phyloP scores from a whole-genome alignment of 2,113 vertebrate genomes.

The Dendrocopos noguchii region DNA sequence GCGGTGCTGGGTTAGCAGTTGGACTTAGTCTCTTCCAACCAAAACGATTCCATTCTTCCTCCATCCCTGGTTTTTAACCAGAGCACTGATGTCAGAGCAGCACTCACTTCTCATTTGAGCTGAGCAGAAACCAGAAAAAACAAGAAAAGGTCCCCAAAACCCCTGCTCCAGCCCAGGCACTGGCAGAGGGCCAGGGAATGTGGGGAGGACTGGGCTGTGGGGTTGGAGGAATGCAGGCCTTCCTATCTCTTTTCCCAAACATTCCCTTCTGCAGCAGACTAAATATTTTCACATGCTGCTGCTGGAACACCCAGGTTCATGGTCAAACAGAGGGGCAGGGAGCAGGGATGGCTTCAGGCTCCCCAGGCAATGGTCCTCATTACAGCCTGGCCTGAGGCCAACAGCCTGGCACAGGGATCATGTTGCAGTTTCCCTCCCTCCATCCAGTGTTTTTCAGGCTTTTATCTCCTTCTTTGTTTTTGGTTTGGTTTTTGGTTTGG shows the following conservation, averaged over 20 bases:
- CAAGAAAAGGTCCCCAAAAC: not conserved
- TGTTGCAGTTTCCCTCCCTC: not conserved
- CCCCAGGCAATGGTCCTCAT: not conserved
- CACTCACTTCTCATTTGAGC: fast-evolving
- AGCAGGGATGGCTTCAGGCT: not conserved
- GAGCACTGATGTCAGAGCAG: not conserved
- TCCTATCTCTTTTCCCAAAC: constrained; percentile 60
- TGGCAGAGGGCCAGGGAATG: not conserved
- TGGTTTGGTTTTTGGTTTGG: not conserved
- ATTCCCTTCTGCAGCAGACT: constrained; percentile 53
- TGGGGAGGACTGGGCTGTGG: not conserved
- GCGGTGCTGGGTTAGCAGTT: too few species aligned
- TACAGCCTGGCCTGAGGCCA: not conserved
- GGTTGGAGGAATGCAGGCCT: constrained; percentile 29
- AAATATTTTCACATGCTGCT: constrained; percentile 57
- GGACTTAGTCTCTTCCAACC: too few species aligned
- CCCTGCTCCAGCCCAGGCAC: fast-evolving
- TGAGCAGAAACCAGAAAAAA: not conserved
- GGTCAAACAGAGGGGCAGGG: not conserved
- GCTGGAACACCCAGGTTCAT: constrained; percentile 30
- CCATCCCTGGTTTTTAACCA: not conserved
- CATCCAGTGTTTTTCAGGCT: not conserved
- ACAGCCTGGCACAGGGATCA: not conserved
- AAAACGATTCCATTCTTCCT: too few species aligned
- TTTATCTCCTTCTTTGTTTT: not conserved